Conservation (phyloP, 1,140 invertebrate genomes). For the Euwallacea similis region DNA sequence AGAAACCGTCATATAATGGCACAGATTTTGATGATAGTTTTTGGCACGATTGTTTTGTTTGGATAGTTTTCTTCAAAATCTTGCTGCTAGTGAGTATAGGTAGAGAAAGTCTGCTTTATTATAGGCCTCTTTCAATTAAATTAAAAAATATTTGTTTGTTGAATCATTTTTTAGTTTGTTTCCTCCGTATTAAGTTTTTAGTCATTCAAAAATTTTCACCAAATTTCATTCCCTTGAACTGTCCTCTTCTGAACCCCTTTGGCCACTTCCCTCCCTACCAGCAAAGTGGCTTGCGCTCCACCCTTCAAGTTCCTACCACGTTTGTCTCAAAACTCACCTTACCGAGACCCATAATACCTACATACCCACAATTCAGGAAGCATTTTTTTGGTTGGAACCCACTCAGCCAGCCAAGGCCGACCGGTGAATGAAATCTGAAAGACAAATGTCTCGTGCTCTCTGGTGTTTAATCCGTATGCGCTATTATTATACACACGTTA, state of each 20-base stretch:
- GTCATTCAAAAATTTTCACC: not conserved
- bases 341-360: too few species aligned
- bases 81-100: slow-evolving; percentile 26
- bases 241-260: not conserved
- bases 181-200: not conserved
- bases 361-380: not conserved
- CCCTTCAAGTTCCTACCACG: too few species aligned
- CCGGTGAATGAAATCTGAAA: too few species aligned
- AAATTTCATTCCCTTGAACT: not conserved
- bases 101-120: not conserved
- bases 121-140: not conserved
- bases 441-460: too few species aligned
- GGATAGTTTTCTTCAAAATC: slow-evolving; percentile 32
- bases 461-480: too few species aligned
- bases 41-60: slow-evolving; percentile 25
- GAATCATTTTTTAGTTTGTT: not conserved
- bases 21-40: slow-evolving; percentile 5
- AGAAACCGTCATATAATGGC: not conserved
- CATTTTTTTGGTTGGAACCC: not conserved
- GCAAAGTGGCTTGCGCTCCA: not conserved
- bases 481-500: too few species aligned
- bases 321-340: too few species aligned
- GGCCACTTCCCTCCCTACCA: not conserved
- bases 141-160: not conserved
- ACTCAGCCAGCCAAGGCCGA: not conserved